These are phyloP conservation scores for Phenganax stokvisi DNA, from an alignment of 92 coral and sea anemone species.

Conservation along the genomic window DNA sequence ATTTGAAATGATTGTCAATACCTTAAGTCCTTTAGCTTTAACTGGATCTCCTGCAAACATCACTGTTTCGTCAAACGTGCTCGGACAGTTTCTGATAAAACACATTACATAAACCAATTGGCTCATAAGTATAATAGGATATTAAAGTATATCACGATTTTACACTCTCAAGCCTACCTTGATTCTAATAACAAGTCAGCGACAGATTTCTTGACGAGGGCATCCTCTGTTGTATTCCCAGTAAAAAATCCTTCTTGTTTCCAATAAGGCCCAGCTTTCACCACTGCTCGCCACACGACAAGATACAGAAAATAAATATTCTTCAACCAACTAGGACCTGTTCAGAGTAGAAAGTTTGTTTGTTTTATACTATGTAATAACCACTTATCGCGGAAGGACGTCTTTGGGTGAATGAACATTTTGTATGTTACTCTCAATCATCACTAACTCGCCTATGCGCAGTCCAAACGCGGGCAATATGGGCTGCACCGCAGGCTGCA, in stretches of 20 bases:
- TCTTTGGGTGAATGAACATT: no score
- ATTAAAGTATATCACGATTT: no score
- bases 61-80: constrained; percentile 90
- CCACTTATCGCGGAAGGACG: no score
- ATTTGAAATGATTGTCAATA: background rate
- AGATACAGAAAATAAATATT: constrained; percentile 87
- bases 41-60: constrained; percentile 81
- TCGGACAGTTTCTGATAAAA: constrained; percentile 70
- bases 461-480: no score
- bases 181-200: constrained; percentile 60
- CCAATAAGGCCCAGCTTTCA: constrained; percentile 85
- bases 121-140: background rate
- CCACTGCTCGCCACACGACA: constrained; percentile 77
- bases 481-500: no score
- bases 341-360: background rate
- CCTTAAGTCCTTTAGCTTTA: constrained; percentile 76
- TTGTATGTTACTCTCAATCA: no score
- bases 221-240: constrained; percentile 72
- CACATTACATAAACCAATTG: background rate
- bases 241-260: constrained; percentile 80
- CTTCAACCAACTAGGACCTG: constrained; percentile 92
- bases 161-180: constrained; percentile 44
- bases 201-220: constrained; percentile 51
- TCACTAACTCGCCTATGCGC: no score
- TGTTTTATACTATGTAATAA: background rate